Evolutionary conservation across 1,140 invertebrate genomes (phyloP), one percentile per base, ranked within the genome.

Genomic region (Euwallacea similis): DNA sequence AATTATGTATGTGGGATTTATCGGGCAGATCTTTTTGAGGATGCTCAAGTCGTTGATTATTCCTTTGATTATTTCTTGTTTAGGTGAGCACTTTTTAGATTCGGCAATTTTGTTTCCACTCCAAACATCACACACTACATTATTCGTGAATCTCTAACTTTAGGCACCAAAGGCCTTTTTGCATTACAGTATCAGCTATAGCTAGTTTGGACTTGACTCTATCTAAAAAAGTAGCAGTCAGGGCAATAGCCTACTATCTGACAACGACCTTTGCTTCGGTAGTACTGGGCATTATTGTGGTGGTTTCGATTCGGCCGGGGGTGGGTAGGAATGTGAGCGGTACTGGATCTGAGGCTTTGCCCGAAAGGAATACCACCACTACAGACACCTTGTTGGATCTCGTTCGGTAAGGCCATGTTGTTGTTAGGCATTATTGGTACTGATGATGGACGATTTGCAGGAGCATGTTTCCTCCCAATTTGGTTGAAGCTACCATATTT

Each of bases 311-410:
- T 54, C 85, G 87, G 76, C 92, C 92, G 7, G 92, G 92, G 16
- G 83, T 80, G 13, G 81, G 80, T 41, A 53, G 76, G 64, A 68
- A 42, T 41, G 71, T 73, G 75, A 13, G 42, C 69, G 13, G 74
- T 65, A 62, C 21, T 42, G 59, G 73, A 74, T n/a, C 42, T 67
- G 11, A 33, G 3, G 9, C 74, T 73, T 46, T 66, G 15, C 73
- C 73, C 4, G 55, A 63, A 7, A 82, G 85, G 72, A 87, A 88
- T 71, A 86, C 91, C n/a, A 89, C 89, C 6, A 93, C 93, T 0
- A 82, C 88, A n/a, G 94, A 96, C 79, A 93, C 93, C 0, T 84
- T 96, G 15, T 86, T 96, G 80, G 94, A 96, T 83, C 82, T 96
- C 33, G 85, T 94, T 42, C 88, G 92, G 86, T 78, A 75, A 75